Percentiles rank a stretch among this genome's conserved stretches.
phyloP scores from a whole-genome alignment of 1,140 invertebrate species.

The Achroia grisella region DNA sequence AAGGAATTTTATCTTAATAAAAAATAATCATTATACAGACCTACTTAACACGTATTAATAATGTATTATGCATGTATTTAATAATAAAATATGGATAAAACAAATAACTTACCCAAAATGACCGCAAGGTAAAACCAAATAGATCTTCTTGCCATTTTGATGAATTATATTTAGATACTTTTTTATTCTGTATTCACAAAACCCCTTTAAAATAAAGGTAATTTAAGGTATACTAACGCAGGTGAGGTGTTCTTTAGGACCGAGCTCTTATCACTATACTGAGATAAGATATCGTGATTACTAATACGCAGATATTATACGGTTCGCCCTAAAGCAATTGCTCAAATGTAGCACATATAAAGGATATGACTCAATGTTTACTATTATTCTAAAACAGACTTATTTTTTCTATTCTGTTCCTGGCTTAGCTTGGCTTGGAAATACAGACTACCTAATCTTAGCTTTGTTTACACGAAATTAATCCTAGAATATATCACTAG shows the following conservation, averaged over 20 bases:
- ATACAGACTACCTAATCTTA: no score
- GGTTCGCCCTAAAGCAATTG: no score
- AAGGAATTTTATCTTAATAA: no score
- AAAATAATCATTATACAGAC: no score
- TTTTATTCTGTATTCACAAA: constrained; percentile 11
- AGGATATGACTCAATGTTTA: background rate
- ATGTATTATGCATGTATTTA: no score
- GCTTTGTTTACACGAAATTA: no score
- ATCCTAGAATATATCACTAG: no score
- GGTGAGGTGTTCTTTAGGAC: constrained; percentile 30
- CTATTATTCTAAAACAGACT: no score
- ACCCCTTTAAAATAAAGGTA: constrained; percentile 12
- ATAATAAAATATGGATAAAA: background rate
- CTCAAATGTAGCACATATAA: background rate
- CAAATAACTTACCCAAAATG: constrained; percentile 51
- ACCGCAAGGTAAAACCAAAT: constrained; percentile 63
- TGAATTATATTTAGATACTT: constrained; percentile 6
- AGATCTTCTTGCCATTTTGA: constrained; percentile 52
- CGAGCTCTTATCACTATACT: constrained; percentile 27
- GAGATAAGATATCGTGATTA: constrained; percentile 46
- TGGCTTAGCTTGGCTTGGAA: no score
- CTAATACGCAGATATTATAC: background rate
- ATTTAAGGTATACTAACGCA: constrained; percentile 15
- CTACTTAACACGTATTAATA: no score
- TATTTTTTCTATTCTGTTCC: no score